A percentile compares a stretch with the other conserved stretches of the same genome.
phyloP scores from a whole-genome alignment of 2,113 vertebrate genomes.

The human region DNA sequence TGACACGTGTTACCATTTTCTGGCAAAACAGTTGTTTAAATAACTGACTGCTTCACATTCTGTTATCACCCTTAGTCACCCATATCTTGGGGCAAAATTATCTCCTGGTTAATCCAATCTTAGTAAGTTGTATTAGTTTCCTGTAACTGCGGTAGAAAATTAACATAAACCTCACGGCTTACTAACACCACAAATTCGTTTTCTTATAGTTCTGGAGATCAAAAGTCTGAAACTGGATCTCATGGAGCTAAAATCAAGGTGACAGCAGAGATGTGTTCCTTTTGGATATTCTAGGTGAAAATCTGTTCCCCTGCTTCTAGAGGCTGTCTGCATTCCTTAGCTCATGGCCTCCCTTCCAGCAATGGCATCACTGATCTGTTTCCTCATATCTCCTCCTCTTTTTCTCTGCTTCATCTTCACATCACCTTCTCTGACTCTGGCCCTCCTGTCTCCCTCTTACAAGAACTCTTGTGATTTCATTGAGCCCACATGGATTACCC shows the following conservation, averaged over 20 bases:
- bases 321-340: not conserved
- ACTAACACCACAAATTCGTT: not conserved
- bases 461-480: not conserved
- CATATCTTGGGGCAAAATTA: not conserved
- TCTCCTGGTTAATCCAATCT: not conserved
- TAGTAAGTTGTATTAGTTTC: not conserved
- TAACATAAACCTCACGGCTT: not conserved
- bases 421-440: not conserved
- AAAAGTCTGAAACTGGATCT: not conserved
- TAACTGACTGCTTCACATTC: not conserved
- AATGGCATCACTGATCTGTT: not conserved
- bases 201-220: not conserved
- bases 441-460: not conserved
- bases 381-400: not conserved
- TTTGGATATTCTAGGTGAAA: not conserved
- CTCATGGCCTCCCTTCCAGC: not conserved
- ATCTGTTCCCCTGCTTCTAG: not conserved
- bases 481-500: not conserved
- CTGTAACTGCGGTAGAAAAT: not conserved
- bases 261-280: not conserved
- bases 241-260: not conserved
- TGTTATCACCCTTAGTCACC: not conserved
- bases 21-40: not conserved
- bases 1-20: not conserved
- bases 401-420: not conserved